A percentile compares a stretch with the other conserved stretches of the same genome.
Evolutionary conservation across 2,113 vertebrate genomes (phyloP).

Genomic region (Dasyornis broadbenti): DNA sequence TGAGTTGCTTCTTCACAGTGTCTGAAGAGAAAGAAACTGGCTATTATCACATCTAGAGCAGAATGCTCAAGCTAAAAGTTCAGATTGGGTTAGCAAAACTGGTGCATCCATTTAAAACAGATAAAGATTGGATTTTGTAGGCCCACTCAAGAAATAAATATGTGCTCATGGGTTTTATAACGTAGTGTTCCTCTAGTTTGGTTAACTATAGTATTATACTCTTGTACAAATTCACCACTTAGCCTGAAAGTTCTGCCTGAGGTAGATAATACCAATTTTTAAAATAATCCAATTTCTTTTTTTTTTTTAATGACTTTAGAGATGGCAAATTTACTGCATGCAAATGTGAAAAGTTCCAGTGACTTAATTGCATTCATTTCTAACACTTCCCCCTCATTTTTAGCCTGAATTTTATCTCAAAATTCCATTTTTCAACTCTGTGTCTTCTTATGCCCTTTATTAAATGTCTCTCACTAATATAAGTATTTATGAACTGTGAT

Average conservation of each 20-base stretch:
- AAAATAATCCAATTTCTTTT: background rate
- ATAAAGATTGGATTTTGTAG: background rate
- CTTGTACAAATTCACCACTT: background rate
- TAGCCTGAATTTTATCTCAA: background rate
- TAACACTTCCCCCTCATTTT: background rate
- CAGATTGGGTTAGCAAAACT: background rate
- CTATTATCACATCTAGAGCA: background rate
- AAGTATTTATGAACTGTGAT: background rate
- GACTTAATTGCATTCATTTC: background rate
- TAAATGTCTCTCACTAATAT: background rate
- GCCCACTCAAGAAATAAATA: background rate
- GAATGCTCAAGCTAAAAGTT: background rate
- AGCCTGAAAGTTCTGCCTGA: slow-evolving; percentile 6
- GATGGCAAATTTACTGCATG: background rate
- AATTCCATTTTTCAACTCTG: background rate
- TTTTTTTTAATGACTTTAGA: background rate
- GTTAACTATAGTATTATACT: background rate
- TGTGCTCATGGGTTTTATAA: background rate
- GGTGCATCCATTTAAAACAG: background rate
- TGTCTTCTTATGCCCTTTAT: background rate
- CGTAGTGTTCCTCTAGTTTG: background rate
- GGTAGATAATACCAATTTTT: background rate
- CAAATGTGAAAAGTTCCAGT: background rate
- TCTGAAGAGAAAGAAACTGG: background rate
- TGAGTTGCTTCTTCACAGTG: background rate